A percentile compares a stretch with the other conserved stretches of the same genome.
These are phyloP conservation scores for Furcula furcula DNA, from an alignment of 2,888 invertebrate genomes.

Conservation along the genomic window DNA sequence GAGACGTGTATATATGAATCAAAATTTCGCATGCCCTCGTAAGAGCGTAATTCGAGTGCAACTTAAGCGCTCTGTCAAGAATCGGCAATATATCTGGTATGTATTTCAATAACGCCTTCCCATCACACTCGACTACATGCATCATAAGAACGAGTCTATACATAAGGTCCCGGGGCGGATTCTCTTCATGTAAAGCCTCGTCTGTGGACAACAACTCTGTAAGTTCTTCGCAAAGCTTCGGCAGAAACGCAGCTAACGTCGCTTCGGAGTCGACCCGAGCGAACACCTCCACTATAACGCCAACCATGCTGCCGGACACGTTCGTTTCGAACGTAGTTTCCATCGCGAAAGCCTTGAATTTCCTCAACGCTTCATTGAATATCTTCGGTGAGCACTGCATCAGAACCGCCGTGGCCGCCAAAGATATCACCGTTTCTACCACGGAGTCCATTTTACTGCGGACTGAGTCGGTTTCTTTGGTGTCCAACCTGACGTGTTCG, in stretches of 20 bases:
- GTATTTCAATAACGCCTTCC: conserved; percentile 84
- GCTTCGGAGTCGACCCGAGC: conserved; percentile 85
- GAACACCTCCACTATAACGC: conserved; percentile 86
- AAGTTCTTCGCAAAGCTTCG: conserved; percentile 86
- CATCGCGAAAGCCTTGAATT: conserved; percentile 87
- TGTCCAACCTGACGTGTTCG: conserved; percentile 85
- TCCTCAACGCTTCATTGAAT: conserved; percentile 85
- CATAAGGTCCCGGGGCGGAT: conserved; percentile 88
- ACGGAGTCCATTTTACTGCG: conserved; percentile 87
- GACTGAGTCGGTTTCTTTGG: conserved; percentile 78
- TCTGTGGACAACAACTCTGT: conserved; percentile 82
- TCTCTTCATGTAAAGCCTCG: conserved; percentile 88
- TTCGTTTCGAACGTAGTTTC: conserved; percentile 91
- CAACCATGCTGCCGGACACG: conserved; percentile 91
- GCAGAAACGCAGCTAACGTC: conserved; percentile 87
- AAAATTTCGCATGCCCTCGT: conserved; percentile 84
- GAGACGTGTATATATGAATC: conserved; percentile 77
- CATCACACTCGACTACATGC: conserved; percentile 86
- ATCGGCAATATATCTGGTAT: conserved; percentile 84
- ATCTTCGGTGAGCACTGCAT: conserved; percentile 87
- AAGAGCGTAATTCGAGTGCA: conserved; percentile 86
- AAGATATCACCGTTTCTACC: conserved; percentile 86
- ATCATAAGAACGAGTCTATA: conserved; percentile 89
- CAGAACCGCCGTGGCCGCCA: conserved; percentile 85
- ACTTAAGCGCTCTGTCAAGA: conserved; percentile 86